Evolutionary conservation across 2,113 vertebrate species (phyloP).

Genomic region (Entomyzon cyanotis): DNA sequence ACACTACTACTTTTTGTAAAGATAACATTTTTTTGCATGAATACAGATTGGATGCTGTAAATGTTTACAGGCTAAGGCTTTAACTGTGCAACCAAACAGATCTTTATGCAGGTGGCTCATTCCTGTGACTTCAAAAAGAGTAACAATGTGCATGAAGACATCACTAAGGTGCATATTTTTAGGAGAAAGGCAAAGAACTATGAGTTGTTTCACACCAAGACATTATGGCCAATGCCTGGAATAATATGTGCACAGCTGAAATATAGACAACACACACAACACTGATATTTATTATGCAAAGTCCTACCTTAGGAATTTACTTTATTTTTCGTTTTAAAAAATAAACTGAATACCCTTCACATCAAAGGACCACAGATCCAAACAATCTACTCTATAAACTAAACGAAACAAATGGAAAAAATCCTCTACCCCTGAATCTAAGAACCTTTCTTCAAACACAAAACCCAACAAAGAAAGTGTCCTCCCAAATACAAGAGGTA

Average conservation of each 20-base stretch:
- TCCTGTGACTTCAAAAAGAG: background rate
- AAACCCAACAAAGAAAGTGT: fast-evolving
- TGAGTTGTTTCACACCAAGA: background rate
- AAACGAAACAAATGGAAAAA: background rate
- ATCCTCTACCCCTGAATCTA: background rate
- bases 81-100: background rate
- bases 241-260: background rate
- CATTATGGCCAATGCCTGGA: background rate
- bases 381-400: background rate
- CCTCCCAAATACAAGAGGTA: background rate
- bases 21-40: background rate
- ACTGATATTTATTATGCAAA: background rate
- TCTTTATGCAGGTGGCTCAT: background rate
- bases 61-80: background rate
- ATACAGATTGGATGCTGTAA: background rate
- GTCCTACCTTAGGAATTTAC: background rate
- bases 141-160: background rate
- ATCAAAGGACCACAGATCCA: background rate
- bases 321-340: background rate
- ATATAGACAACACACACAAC: background rate
- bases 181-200: background rate
- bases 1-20: background rate
- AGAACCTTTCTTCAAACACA: background rate
- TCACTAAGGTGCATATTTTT: background rate
- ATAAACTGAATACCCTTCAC: background rate